Percentiles rank a stretch among this genome's conserved stretches.
These are phyloP conservation scores for Sesia apiformis DNA, from an alignment of 2,888 invertebrate genomes.

Conservation along the genomic window DNA sequence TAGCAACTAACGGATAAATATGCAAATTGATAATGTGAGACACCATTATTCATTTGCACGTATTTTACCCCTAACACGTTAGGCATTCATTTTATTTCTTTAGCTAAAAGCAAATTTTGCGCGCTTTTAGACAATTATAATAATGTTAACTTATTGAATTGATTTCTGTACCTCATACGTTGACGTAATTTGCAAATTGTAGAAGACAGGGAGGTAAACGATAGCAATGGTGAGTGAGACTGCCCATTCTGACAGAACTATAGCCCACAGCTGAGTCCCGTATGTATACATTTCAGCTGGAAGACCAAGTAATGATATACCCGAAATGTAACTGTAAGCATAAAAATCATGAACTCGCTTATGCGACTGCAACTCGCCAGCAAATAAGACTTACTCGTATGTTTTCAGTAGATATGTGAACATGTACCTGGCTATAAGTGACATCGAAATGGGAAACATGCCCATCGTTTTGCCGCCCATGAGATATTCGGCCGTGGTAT, in stretches of 20 bases:
- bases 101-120: background rate
- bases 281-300: conserved; percentile 86
- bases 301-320: conserved; percentile 81
- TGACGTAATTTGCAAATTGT: conserved; percentile 81
- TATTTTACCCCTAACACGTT: background rate
- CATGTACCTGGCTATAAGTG: conserved; percentile 81
- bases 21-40: background rate
- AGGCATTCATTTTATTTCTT: background rate
- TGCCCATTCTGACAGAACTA: conserved; percentile 77
- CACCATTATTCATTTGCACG: background rate
- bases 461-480: conserved; percentile 86
- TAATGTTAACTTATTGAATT: too few relatives aligned
- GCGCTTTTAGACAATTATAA: too few relatives aligned
- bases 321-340: conserved; percentile 80
- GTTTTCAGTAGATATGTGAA: background rate
- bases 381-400: background rate
- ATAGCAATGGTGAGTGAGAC: conserved; percentile 79
- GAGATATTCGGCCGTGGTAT: conserved; percentile 81
- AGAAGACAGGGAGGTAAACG: conserved; percentile 83
- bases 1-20: background rate
- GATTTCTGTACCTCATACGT: conserved; percentile 78
- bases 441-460: conserved; percentile 86
- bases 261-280: conserved; percentile 82
- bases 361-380: background rate
- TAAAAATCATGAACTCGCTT: background rate